Conservation (phyloP, 2,888 invertebrate genomes). For the Clivina fossor region DNA sequence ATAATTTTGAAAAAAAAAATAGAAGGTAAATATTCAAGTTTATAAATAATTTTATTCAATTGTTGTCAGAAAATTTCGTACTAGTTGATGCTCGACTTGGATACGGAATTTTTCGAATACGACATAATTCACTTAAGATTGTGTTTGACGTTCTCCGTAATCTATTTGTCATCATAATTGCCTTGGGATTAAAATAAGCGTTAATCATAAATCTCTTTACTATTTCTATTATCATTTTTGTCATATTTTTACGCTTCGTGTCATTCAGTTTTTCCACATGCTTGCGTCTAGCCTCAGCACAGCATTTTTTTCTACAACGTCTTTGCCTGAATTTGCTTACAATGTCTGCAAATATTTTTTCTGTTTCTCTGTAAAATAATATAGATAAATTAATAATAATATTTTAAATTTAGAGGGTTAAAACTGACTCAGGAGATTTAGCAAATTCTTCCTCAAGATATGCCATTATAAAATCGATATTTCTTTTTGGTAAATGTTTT, state of each 20-base stretch:
- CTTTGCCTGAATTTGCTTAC: conserved; percentile 37
- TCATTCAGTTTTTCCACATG: conserved; percentile 35
- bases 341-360: conserved; percentile 60
- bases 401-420: background rate
- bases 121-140: conserved; percentile 60
- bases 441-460: conserved; percentile 60
- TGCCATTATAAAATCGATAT: conserved; percentile 58
- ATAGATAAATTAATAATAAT: background rate
- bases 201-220: conserved; percentile 45
- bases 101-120: conserved; percentile 85
- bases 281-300: conserved; percentile 41
- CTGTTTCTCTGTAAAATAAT: conserved; percentile 56
- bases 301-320: conserved; percentile 32
- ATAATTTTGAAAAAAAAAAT: background rate
- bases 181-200: conserved; percentile 48
- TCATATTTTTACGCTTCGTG: conserved; percentile 37
- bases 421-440: conserved; percentile 55
- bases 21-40: background rate
- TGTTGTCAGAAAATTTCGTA: background rate
- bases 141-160: conserved; percentile 61
- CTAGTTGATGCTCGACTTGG: conserved; percentile 53
- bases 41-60: background rate
- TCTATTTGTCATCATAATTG: conserved; percentile 60
- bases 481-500: conserved; percentile 53
- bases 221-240: conserved; percentile 37